Evolutionary conservation across 2,797 vertebrate genomes (phyloP).

Genomic region (Syndactyla subalaris): DNA sequence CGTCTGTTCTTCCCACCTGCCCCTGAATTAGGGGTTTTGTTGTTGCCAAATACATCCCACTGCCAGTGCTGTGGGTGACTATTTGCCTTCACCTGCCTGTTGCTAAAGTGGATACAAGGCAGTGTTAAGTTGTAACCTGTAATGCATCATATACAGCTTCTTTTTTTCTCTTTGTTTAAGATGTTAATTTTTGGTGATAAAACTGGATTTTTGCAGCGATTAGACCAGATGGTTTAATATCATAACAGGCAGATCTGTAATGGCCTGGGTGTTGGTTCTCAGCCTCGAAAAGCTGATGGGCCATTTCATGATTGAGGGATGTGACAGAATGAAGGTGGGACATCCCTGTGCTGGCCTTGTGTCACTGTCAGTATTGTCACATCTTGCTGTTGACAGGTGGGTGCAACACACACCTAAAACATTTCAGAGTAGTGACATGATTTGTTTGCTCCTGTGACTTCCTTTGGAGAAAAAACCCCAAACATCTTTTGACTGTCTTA

Average conservation of each 20-base stretch:
- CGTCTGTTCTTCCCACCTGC: not conserved
- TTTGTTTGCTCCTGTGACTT: not conserved
- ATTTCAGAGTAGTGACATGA: not conserved
- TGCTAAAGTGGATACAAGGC: not conserved
- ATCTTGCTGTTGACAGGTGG: not conserved
- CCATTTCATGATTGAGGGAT: not conserved
- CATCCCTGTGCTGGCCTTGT: not conserved
- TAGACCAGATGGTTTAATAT: not conserved
- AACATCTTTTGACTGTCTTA: not conserved
- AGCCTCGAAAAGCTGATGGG: not conserved
- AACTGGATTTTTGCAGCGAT: not conserved
- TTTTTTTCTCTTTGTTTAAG: not conserved
- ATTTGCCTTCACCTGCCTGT: constrained; percentile 10
- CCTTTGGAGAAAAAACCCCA: not conserved
- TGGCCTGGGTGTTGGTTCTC: not conserved
- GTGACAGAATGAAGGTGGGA: not conserved
- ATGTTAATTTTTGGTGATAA: not conserved
- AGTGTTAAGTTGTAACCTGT: not conserved
- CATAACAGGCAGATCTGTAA: not conserved
- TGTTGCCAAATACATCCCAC: not conserved
- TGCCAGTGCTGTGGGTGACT: not conserved
- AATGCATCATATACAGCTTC: not conserved
- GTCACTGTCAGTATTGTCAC: not conserved
- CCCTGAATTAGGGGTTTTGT: not conserved
- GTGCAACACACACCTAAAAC: not conserved